These are phyloP conservation scores for Pristiophorus japonicus DNA, from an alignment of 2,113 vertebrate genomes.

Conservation along the genomic window DNA sequence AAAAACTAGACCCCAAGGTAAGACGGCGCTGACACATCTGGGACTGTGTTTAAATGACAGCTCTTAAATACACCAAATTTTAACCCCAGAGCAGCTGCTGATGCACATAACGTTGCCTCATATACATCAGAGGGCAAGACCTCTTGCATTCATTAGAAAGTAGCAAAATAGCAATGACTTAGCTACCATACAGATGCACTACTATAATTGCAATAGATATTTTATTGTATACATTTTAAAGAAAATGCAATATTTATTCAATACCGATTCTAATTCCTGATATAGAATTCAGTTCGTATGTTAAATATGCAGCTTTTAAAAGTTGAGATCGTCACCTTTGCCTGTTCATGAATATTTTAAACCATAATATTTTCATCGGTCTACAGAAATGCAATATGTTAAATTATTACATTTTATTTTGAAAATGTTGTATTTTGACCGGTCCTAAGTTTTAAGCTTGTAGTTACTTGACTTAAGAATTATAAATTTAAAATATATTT, in stretches of 20 bases:
- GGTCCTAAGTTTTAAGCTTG: not conserved
- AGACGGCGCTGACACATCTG: constrained; percentile 53
- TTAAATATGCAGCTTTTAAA: not conserved
- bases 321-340: not conserved
- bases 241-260: not conserved
- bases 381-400: no score
- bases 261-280: no score
- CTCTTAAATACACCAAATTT: constrained; percentile 17
- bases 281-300: no score
- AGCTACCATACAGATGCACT: not conserved
- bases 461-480: not conserved
- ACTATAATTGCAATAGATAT: not conserved
- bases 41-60: not conserved
- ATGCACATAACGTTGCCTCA: not conserved
- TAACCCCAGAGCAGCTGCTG: constrained; percentile 10
- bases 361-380: not conserved
- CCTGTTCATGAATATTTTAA: not conserved
- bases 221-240: not conserved
- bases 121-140: not conserved
- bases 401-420: not conserved
- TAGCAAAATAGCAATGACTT: not conserved
- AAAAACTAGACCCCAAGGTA: constrained; percentile 94
- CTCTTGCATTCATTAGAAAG: no score
- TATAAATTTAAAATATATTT: not conserved
- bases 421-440: not conserved